Evolutionary conservation across 2,797 vertebrate species (phyloP).

Genomic region (Acomys russatus): DNA sequence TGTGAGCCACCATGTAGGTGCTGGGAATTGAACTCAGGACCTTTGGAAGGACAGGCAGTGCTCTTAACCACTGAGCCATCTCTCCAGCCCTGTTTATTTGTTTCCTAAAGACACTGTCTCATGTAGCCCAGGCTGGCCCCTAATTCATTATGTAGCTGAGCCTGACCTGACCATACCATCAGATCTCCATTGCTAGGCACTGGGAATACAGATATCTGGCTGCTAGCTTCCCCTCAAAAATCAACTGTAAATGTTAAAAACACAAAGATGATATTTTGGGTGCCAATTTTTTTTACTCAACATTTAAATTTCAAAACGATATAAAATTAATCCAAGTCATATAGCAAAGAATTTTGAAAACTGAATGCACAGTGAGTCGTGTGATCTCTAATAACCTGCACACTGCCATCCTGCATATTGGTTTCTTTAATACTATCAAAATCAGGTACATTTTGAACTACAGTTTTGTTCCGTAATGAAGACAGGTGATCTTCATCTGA

Average conservation of each 20-base stretch:
- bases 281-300: conserved; percentile 15
- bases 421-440: conserved; percentile 88
- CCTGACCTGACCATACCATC: background rate
- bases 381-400: conserved; percentile 89
- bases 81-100: no score
- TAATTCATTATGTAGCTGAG: background rate
- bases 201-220: background rate
- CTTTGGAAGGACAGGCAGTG: no score
- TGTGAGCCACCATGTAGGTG: no score
- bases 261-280: conserved; percentile 36
- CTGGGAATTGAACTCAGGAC: no score
- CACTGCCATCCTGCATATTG: conserved; percentile 87
- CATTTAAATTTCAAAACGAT: conserved; percentile 23
- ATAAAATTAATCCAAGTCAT: conserved; percentile 92
- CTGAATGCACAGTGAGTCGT: conserved; percentile 89
- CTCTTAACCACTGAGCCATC: no score
- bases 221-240: conserved; percentile 14
- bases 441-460: background rate
- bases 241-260: conserved; percentile 55
- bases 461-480: background rate
- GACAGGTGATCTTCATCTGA: conserved; percentile 82
- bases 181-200: background rate
- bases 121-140: background rate
- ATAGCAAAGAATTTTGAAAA: conserved; percentile 93
- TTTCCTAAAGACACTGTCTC: background rate